Evolutionary conservation across 1,140 invertebrate species (phyloP).

Genomic region (Drosophila nannoptera): DNA sequence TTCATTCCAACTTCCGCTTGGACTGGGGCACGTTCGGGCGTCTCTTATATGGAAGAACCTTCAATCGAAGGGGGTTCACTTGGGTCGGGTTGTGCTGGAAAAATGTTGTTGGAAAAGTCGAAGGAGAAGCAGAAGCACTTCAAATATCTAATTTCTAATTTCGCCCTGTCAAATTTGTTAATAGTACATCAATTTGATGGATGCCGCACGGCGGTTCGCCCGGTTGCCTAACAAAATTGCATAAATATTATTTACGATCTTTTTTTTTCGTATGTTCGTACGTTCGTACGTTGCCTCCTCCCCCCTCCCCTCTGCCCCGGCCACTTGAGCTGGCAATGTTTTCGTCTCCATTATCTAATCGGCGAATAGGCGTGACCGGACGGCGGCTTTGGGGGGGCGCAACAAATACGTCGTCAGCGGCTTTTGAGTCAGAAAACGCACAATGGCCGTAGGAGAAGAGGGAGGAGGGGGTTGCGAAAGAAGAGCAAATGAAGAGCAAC

Average conservation of each 20-base stretch:
- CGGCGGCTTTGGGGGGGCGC: slow-evolving; percentile 11
- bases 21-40: too few species aligned
- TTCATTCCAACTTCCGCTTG: too few species aligned
- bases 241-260: slow-evolving; percentile 33
- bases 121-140: slow-evolving; percentile 1
- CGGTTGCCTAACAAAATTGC: slow-evolving; percentile 37
- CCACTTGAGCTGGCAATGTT: slow-evolving; percentile 18
- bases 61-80: too few species aligned
- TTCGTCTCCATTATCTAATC: slow-evolving; percentile 58
- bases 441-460: slow-evolving; percentile 28
- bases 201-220: background rate
- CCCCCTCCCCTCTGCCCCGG: too few species aligned
- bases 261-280: too few species aligned
- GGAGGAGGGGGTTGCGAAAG: too few species aligned
- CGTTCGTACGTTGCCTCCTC: background rate
- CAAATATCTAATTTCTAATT: background rate
- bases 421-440: slow-evolving; percentile 53
- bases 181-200: slow-evolving; percentile 4
- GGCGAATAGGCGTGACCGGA: slow-evolving; percentile 36
- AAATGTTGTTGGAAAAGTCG: slow-evolving; percentile 6
- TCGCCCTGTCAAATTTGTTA: slow-evolving; percentile 11
- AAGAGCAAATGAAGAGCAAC: slow-evolving; percentile 16
- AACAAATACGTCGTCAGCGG: slow-evolving; percentile 14
- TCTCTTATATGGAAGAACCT: too few species aligned
- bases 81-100: slow-evolving; percentile 7